Evolutionary conservation across 1,140 invertebrate species (phyloP).

Genomic region (Papilio aristodemus): DNA sequence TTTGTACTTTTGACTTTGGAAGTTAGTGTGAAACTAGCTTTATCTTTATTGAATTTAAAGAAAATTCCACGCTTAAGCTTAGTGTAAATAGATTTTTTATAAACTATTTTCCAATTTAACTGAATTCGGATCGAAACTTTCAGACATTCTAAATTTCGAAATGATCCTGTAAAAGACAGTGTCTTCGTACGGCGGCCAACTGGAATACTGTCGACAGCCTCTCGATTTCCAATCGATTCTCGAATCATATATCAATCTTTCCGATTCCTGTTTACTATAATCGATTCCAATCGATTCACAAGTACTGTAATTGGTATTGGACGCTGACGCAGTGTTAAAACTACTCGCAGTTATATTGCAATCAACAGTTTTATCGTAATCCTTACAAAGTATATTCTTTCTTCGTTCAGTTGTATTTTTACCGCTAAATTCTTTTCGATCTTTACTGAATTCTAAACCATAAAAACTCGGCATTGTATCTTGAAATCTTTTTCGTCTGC

Average conservation of each 20-base stretch:
- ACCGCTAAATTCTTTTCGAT: not conserved
- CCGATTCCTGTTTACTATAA: constrained; percentile 31
- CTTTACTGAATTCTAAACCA: constrained; percentile 40
- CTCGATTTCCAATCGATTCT: constrained; percentile 35
- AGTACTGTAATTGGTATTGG: constrained; percentile 41
- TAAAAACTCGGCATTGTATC: constrained; percentile 60
- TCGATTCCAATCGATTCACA: constrained; percentile 45
- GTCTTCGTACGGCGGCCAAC: constrained; percentile 77
- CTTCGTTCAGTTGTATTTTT: not conserved
- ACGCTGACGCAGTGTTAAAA: constrained; percentile 35
- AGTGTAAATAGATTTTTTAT: constrained; percentile 23
- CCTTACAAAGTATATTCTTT: constrained; percentile 37
- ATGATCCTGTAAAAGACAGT: constrained; percentile 76
- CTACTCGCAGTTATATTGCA: constrained; percentile 38
- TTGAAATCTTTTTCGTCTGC: constrained; percentile 37
- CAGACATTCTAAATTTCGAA: constrained; percentile 72
- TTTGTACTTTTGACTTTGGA: not conserved
- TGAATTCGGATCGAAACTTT: constrained; percentile 69
- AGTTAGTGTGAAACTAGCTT: not conserved
- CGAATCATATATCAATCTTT: constrained; percentile 51
- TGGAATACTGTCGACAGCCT: constrained; percentile 43
- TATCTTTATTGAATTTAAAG: not conserved
- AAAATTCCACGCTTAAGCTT: constrained; percentile 1
- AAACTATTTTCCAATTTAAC: constrained; percentile 41
- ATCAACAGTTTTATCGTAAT: constrained; percentile 36